Evolutionary conservation across 2,113 vertebrate species (phyloP).

Genomic region (Hepsetus odoe): DNA sequence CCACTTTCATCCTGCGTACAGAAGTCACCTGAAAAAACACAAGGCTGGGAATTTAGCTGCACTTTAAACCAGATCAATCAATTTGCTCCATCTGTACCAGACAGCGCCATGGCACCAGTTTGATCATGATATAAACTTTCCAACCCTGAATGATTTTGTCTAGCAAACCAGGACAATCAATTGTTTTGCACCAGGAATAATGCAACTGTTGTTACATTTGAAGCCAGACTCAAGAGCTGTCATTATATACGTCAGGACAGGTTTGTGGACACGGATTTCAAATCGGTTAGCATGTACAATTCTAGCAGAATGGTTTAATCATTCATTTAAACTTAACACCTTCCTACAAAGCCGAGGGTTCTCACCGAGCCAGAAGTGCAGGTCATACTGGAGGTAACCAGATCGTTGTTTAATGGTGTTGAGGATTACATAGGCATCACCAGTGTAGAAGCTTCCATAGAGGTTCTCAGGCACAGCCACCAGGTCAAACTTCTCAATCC

Average conservation of each 20-base stretch:
- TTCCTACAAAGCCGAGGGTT: neutral
- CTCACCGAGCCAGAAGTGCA: conserved; percentile 97
- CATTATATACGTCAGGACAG: neutral
- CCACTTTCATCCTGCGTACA: conserved; percentile 95
- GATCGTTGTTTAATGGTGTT: conserved; percentile 91
- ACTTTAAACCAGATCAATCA: neutral
- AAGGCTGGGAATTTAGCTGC: neutral
- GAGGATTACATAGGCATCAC: conserved; percentile 92
- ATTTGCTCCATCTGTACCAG: neutral
- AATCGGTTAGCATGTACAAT: neutral
- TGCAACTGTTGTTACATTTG: neutral
- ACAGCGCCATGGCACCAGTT: neutral
- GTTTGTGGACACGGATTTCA: neutral
- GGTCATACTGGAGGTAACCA: conserved; percentile 89
- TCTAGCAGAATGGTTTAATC: neutral
- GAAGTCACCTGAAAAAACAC: conserved; percentile 79
- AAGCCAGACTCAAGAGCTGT: neutral
- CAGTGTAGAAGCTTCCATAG: conserved; percentile 91
- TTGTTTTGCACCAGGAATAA: neutral
- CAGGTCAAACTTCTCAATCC: conserved; percentile 93
- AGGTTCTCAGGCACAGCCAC: conserved; percentile 90
- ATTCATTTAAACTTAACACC: neutral
- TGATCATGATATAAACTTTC: neutral
- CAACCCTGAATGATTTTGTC: neutral
- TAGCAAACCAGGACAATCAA: neutral